Evolutionary conservation across 2,888 invertebrate genomes (phyloP).

Genomic region (Trichacis sp.): DNA sequence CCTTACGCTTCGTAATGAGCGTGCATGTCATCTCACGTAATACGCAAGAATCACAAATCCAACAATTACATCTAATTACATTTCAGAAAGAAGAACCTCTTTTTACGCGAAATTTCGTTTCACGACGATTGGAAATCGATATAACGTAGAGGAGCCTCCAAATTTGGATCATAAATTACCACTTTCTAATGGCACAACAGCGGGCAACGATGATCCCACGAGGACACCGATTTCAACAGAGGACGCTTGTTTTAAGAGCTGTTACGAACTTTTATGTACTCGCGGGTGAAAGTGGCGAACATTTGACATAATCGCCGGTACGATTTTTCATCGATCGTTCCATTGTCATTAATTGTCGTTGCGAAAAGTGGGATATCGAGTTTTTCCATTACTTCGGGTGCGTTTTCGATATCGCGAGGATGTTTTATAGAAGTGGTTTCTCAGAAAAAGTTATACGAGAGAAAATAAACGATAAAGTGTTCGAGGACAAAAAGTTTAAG

Average conservation of each 20-base stretch:
- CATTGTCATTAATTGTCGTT: not conserved
- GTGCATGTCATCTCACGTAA: not conserved
- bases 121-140: not conserved
- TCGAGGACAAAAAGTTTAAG: too few relatives aligned
- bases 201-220: conserved; percentile 28
- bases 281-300: not conserved
- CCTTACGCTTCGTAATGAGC: conserved; percentile 5
- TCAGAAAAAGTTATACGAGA: too few relatives aligned
- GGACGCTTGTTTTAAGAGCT: not conserved
- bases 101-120: too few relatives aligned
- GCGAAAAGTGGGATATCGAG: too few relatives aligned
- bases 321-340: not conserved
- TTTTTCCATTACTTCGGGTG: not conserved
- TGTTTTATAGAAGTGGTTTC: too few relatives aligned
- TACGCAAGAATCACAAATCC: not conserved
- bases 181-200: conserved; percentile 39
- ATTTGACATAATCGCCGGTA: not conserved
- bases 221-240: conserved; percentile 21
- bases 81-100: too few relatives aligned
- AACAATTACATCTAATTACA: too few relatives aligned
- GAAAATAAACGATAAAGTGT: too few relatives aligned
- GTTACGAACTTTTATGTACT: not conserved
- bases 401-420: too few relatives aligned
- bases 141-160: too few relatives aligned
- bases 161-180: conserved; percentile 6